Conservation (phyloP, 2,888 invertebrate genomes). For the Pandemis cinnamomeana region DNA sequence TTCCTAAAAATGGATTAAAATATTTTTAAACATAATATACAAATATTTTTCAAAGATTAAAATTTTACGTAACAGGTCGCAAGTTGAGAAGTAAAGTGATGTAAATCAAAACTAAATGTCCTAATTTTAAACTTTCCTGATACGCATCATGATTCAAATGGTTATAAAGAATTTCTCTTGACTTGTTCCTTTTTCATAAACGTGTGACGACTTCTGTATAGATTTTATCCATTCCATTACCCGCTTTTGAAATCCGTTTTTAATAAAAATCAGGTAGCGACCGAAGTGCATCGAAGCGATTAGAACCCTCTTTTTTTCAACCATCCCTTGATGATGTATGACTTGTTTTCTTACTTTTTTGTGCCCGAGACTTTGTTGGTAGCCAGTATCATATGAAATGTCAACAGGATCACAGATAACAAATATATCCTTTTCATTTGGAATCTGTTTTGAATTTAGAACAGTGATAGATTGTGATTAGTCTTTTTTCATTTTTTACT, state of each 20-base stretch:
- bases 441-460: slow-evolving; percentile 33
- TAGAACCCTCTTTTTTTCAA: slow-evolving; percentile 62
- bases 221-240: slow-evolving; percentile 36
- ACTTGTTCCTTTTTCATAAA: background rate
- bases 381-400: slow-evolving; percentile 54
- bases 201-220: slow-evolving; percentile 17
- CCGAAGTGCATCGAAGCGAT: slow-evolving; percentile 67
- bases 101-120: background rate
- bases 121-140: background rate
- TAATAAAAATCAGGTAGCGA: slow-evolving; percentile 67
- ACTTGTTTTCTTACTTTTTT: slow-evolving; percentile 53
- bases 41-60: slow-evolving; percentile 34
- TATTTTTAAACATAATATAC: slow-evolving; percentile 5
- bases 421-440: slow-evolving; percentile 33
- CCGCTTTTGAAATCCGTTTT: slow-evolving; percentile 29
- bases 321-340: slow-evolving; percentile 60
- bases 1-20: slow-evolving; percentile 11
- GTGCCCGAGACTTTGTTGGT: slow-evolving; percentile 48
- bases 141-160: background rate
- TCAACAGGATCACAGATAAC: slow-evolving; percentile 55
- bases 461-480: slow-evolving; percentile 34
- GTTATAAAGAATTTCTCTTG: background rate
- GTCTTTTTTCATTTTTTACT: slow-evolving; percentile 15
- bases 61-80: slow-evolving; percentile 20
- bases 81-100: background rate